These are phyloP conservation scores for Ceyx melanurus DNA, from an alignment of 2,113 vertebrate genomes.

Conservation along the genomic window DNA sequence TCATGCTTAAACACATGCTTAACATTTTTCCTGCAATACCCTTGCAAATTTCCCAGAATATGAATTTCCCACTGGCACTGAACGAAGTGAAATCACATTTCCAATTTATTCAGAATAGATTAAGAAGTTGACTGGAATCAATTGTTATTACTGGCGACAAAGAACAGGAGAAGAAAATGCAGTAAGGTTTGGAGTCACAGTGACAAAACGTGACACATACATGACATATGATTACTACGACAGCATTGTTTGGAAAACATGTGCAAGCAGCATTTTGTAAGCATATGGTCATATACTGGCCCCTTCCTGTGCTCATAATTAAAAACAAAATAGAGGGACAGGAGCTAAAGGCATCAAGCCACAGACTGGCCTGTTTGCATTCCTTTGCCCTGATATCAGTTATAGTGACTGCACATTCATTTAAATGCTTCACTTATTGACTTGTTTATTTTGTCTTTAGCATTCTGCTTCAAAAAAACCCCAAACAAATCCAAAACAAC, in stretches of 20 bases:
- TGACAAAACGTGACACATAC: neutral
- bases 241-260: neutral
- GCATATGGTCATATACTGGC: slow-evolving; percentile 1
- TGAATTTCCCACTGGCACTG: neutral
- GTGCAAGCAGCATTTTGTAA: neutral
- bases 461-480: neutral
- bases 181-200: neutral
- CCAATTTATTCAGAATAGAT: neutral
- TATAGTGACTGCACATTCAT: neutral
- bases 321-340: slow-evolving; percentile 3
- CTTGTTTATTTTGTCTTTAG: neutral
- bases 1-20: neutral
- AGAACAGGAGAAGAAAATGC: neutral
- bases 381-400: slow-evolving; percentile 32
- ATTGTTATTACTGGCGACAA: neutral
- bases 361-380: slow-evolving; percentile 13
- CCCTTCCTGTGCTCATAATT: slow-evolving; percentile 23
- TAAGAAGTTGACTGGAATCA: neutral
- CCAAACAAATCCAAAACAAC: no score
- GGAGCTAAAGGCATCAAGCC: slow-evolving; percentile 1
- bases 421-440: neutral
- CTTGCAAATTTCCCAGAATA: neutral
- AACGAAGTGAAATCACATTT: neutral
- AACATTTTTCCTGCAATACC: neutral
- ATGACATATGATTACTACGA: neutral